These are phyloP conservation scores for Forpus xanthops DNA, from an alignment of 2,797 vertebrate genomes.

Conservation along the genomic window DNA sequence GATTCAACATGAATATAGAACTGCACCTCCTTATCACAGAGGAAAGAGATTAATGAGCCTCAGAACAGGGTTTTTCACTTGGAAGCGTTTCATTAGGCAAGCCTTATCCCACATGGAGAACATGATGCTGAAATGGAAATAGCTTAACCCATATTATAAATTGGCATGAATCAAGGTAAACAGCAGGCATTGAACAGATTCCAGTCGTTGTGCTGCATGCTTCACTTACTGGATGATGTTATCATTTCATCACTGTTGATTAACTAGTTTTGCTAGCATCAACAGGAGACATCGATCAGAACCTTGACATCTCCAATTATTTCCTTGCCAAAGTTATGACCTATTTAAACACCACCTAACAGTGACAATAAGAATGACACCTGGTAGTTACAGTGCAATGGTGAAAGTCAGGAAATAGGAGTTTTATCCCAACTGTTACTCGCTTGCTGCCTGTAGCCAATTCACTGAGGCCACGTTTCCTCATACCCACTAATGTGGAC, in stretches of 20 bases:
- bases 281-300: background rate
- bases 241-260: slow-evolving; percentile 41
- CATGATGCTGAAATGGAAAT: slow-evolving; percentile 23
- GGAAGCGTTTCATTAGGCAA: slow-evolving; percentile 12
- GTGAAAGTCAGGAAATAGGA: background rate
- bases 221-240: slow-evolving; percentile 31
- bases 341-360: background rate
- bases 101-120: background rate
- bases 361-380: background rate
- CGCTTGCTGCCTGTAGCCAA: background rate
- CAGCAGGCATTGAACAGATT: slow-evolving; percentile 18
- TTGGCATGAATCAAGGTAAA: slow-evolving; percentile 45
- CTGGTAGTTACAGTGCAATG: background rate
- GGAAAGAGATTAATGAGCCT: background rate
- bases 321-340: background rate
- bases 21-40: background rate
- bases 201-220: background rate
- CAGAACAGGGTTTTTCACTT: background rate
- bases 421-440: background rate
- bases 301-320: background rate
- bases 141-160: slow-evolving; percentile 47
- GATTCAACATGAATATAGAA: background rate
- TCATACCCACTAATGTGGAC: background rate
- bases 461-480: background rate
- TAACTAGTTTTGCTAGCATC: slow-evolving; percentile 10